A percentile compares a stretch with the other conserved stretches of the same genome.
phyloP scores from a whole-genome alignment of 2,797 vertebrate genomes.

The Erpetoichthys calabaricus region DNA sequence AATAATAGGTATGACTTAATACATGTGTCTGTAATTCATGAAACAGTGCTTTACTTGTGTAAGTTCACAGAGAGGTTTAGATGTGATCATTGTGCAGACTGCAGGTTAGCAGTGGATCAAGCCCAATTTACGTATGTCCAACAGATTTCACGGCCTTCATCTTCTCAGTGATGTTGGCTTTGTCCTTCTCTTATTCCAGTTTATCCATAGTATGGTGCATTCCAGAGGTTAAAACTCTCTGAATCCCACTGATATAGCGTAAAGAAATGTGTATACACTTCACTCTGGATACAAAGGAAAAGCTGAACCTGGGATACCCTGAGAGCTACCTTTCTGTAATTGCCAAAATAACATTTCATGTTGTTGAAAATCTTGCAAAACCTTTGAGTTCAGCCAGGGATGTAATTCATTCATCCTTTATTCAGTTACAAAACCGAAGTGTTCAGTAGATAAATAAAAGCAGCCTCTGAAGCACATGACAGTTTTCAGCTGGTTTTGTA shows the following conservation, averaged over 20 bases:
- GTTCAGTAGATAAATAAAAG: slow-evolving; percentile 25
- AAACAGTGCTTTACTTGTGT: too few species aligned
- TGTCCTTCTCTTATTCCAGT: slow-evolving; percentile 38
- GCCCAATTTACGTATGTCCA: slow-evolving; percentile 28
- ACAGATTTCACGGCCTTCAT: slow-evolving; percentile 32
- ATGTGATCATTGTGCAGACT: slow-evolving; percentile 7
- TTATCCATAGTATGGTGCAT: slow-evolving; percentile 26
- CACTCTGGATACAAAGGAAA: too few species aligned
- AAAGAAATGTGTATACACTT: slow-evolving; percentile 3
- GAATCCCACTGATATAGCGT: slow-evolving; percentile 12
- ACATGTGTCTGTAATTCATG: neutral
- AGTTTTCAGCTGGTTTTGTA: slow-evolving; percentile 37
- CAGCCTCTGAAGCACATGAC: slow-evolving; percentile 39
- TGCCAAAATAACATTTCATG: too few species aligned
- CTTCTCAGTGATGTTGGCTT: slow-evolving; percentile 29
- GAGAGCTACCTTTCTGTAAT: too few species aligned
- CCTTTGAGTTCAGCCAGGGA: too few species aligned
- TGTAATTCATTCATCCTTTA: too few species aligned
- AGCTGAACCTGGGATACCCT: too few species aligned
- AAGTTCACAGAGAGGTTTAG: slow-evolving; percentile 1
- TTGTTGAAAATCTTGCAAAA: too few species aligned
- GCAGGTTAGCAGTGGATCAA: slow-evolving; percentile 12
- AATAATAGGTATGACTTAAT: neutral
- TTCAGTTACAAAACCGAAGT: too few species aligned
- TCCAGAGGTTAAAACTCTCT: slow-evolving; percentile 27